Evolutionary conservation across 2,113 vertebrate genomes (phyloP).

Genomic region (Strix uralensis): DNA sequence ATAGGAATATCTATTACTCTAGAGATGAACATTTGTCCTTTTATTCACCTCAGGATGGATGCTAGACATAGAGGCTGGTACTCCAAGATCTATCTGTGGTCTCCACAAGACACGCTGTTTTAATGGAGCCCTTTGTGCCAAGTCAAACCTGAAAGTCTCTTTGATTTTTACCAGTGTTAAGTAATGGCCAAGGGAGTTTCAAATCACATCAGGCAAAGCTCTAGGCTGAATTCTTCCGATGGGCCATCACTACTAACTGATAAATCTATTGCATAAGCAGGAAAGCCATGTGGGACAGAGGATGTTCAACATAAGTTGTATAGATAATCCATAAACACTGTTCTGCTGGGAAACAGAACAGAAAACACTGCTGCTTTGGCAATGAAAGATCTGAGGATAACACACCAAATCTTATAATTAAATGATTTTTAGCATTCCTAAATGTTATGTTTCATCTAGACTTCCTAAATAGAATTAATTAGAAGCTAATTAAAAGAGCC

Average conservation of each 20-base stretch:
- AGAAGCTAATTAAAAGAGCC: conserved; percentile 58
- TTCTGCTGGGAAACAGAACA: not conserved
- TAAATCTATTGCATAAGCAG: conserved; percentile 9
- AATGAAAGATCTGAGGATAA: conserved; percentile 16
- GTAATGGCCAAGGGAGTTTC: not conserved
- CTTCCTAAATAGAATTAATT: conserved; percentile 57
- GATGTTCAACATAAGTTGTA: not conserved
- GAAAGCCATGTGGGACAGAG: not conserved
- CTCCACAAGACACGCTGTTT: not conserved
- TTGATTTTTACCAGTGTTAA: not conserved
- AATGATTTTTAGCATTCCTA: conserved; percentile 39
- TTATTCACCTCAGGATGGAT: not conserved
- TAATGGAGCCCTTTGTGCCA: not conserved
- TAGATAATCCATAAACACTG: conserved; percentile 53
- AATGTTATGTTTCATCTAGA: conserved; percentile 50
- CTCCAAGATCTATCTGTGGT: not conserved
- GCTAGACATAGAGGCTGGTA: not conserved
- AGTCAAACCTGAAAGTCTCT: conserved; percentile 8
- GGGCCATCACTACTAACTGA: not conserved
- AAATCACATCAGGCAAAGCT: not conserved
- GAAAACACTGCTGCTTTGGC: not conserved
- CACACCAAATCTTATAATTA: conserved; percentile 49
- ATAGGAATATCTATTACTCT: not conserved
- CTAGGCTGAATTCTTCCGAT: not conserved
- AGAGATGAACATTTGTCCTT: not conserved